Evolutionary conservation across 2,888 invertebrate genomes (phyloP).

Genomic region (Melieria picta): DNA sequence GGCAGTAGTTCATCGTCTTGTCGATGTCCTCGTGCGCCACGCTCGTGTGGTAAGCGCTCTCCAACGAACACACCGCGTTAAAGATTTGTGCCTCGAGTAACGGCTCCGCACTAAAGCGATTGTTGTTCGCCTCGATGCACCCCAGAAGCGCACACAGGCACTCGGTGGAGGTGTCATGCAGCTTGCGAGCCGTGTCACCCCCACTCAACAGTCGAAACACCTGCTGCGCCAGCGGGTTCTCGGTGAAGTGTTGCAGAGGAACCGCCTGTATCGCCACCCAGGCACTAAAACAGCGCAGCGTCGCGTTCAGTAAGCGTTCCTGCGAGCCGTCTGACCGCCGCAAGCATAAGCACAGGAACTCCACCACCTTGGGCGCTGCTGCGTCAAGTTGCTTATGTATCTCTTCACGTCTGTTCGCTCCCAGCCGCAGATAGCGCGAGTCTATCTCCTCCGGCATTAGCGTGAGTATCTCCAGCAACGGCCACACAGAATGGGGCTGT

Average conservation of each 20-base stretch:
- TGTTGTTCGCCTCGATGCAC: slow-evolving; percentile 79
- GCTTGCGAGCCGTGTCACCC: slow-evolving; percentile 70
- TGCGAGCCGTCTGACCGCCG: slow-evolving; percentile 70
- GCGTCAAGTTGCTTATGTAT: slow-evolving; percentile 81
- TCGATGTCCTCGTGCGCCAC: slow-evolving; percentile 94
- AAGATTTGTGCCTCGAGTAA: slow-evolving; percentile 83
- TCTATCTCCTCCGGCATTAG: slow-evolving; percentile 96
- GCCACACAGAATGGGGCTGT: slow-evolving; percentile 75
- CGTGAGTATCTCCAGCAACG: slow-evolving; percentile 90
- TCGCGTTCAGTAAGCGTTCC: slow-evolving; percentile 73
- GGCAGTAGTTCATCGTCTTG: slow-evolving; percentile 92
- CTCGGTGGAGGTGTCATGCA: slow-evolving; percentile 92
- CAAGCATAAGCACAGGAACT: slow-evolving; percentile 82
- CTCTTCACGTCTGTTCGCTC: slow-evolving; percentile 89
- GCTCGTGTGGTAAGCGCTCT: slow-evolving; percentile 87
- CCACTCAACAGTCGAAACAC: slow-evolving; percentile 77
- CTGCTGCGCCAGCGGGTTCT: slow-evolving; percentile 78
- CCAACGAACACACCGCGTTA: slow-evolving; percentile 81
- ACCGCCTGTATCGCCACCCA: slow-evolving; percentile 90
- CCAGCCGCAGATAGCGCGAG: slow-evolving; percentile 81
- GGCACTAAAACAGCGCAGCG: slow-evolving; percentile 87
- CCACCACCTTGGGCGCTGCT: slow-evolving; percentile 80
- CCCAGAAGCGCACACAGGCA: slow-evolving; percentile 88
- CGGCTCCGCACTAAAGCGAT: slow-evolving; percentile 69
- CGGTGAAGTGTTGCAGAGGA: slow-evolving; percentile 75